phyloP scores from a whole-genome alignment of 2,888 invertebrate species.

The Epistrophella euchroma region DNA sequence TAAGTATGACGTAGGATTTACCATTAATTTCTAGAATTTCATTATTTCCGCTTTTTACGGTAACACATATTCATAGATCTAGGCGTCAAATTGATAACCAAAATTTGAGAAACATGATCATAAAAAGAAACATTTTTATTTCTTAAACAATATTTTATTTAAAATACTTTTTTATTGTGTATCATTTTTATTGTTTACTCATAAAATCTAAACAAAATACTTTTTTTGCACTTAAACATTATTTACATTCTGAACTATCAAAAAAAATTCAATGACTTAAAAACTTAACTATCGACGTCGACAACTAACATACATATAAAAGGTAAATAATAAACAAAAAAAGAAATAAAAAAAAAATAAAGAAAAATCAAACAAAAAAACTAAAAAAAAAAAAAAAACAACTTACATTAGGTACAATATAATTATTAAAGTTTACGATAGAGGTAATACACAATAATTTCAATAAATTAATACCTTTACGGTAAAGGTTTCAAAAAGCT shows the following conservation, averaged over 20 bases:
- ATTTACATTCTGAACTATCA: constrained; percentile 62
- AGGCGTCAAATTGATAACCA: not conserved
- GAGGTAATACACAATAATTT: constrained; percentile 74
- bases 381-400: constrained; percentile 35
- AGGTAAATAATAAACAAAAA: constrained; percentile 64
- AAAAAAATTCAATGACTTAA: constrained; percentile 64
- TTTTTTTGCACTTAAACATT: constrained; percentile 76
- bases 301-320: constrained; percentile 56
- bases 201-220: constrained; percentile 76
- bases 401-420: constrained; percentile 57
- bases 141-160: constrained; percentile 25
- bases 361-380: constrained; percentile 36
- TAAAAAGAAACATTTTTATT: constrained; percentile 7
- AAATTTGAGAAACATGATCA: not conserved
- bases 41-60: too few relatives aligned
- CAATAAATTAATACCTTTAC: constrained; percentile 74
- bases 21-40: too few relatives aligned
- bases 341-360: constrained; percentile 38
- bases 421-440: constrained; percentile 66
- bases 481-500: constrained; percentile 62
- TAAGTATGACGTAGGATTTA: too few relatives aligned
- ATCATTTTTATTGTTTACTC: constrained; percentile 69
- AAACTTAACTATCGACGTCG: constrained; percentile 75
- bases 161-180: constrained; percentile 61
- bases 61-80: too few relatives aligned